A percentile compares a stretch with the other conserved stretches of the same genome.
Conservation (phyloP, 2,113 vertebrate species). For the Reinhardtius hippoglossoides region DNA sequence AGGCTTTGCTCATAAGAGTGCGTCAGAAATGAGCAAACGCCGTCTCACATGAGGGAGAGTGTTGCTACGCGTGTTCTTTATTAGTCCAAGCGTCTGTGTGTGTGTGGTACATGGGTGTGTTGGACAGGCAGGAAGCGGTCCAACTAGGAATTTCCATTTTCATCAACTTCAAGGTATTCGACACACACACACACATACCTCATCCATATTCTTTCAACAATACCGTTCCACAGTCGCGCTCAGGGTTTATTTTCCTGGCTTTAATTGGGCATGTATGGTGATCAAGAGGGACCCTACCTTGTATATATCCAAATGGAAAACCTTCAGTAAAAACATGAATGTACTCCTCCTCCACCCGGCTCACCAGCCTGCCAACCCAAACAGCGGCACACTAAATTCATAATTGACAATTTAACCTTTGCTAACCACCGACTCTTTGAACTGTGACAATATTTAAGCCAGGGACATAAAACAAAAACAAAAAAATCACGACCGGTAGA, state of each 20-base stretch:
- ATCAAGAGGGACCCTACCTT: slow-evolving; percentile 48
- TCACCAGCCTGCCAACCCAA: slow-evolving; percentile 53
- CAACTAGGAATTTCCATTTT: slow-evolving; percentile 78
- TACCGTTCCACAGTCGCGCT: slow-evolving; percentile 11
- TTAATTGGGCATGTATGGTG: slow-evolving; percentile 7
- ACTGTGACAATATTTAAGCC: slow-evolving; percentile 41
- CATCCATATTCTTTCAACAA: slow-evolving; percentile 60
- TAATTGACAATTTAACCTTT: slow-evolving; percentile 49
- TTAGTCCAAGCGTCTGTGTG: slow-evolving; percentile 34
- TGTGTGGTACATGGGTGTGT: slow-evolving; percentile 54
- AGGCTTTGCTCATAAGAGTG: slow-evolving; percentile 8
- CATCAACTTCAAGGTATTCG: slow-evolving; percentile 68
- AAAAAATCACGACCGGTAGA: slow-evolving; percentile 16
- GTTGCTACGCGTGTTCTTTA: slow-evolving; percentile 33
- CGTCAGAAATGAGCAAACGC: slow-evolving; percentile 34
- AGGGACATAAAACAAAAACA: background rate
- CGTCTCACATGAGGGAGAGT: slow-evolving; percentile 17
- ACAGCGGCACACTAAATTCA: slow-evolving; percentile 56
- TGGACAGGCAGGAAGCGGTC: slow-evolving; percentile 58
- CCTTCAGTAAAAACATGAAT: slow-evolving; percentile 58
- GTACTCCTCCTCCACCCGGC: slow-evolving; percentile 4
- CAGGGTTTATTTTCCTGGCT: slow-evolving; percentile 60
- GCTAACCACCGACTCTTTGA: slow-evolving; percentile 42
- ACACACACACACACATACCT: slow-evolving; percentile 37
- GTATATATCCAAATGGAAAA: slow-evolving; percentile 55